Conservation (phyloP, 2,888 invertebrate genomes). For the Nasonovia ribisnigri region DNA sequence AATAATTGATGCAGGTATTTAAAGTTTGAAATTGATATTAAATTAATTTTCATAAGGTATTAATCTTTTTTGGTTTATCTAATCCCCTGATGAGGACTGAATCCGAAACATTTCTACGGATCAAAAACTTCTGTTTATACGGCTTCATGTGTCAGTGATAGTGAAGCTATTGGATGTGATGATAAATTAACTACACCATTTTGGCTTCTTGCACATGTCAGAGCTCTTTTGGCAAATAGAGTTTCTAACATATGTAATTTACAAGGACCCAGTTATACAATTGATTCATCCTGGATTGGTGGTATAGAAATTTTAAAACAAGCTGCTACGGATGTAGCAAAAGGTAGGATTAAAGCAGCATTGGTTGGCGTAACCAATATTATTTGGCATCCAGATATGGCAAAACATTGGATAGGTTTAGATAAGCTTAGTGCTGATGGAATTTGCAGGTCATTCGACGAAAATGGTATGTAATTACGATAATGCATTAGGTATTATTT, state of each 20-base stretch:
- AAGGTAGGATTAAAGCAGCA: conserved; percentile 73
- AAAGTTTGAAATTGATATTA: conserved; percentile 14
- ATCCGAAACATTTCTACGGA: conserved; percentile 71
- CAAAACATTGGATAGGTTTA: conserved; percentile 76
- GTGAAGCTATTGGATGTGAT: conserved; percentile 69
- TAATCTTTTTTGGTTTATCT: conserved; percentile 42
- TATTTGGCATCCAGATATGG: conserved; percentile 75
- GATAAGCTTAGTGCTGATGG: conserved; percentile 77
- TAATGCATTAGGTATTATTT: neutral
- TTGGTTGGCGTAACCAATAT: conserved; percentile 75
- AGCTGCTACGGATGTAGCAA: conserved; percentile 71
- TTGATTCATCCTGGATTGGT: conserved; percentile 79
- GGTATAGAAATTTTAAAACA: conserved; percentile 76
- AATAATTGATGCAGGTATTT: conserved; percentile 72
- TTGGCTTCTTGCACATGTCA: conserved; percentile 77
- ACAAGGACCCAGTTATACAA: conserved; percentile 74
- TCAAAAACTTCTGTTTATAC: conserved; percentile 71
- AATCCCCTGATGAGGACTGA: conserved; percentile 70
- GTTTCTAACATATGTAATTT: conserved; percentile 76
- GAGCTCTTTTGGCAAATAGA: conserved; percentile 76
- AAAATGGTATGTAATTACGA: conserved; percentile 72
- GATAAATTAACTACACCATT: conserved; percentile 72
- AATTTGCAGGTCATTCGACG: conserved; percentile 77
- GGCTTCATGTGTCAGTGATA: conserved; percentile 72
- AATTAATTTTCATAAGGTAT: neutral